These are phyloP conservation scores for Hapalemur alaotrensis DNA, from an alignment of 2,797 vertebrate genomes.

Conservation along the genomic window DNA sequence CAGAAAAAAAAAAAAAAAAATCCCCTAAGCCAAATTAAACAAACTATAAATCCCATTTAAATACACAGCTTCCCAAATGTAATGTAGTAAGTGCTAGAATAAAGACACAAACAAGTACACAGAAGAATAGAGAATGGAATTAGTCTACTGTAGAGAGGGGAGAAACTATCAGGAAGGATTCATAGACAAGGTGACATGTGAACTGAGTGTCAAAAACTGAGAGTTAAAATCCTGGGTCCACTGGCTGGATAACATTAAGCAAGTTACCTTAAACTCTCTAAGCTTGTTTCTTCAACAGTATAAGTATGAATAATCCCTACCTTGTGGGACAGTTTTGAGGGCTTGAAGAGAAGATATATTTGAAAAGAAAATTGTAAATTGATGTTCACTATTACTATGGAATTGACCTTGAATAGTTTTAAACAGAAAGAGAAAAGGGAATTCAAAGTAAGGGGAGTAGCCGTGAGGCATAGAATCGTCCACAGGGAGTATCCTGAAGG, in stretches of 20 bases:
- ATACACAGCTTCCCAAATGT: background rate
- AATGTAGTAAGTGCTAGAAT: background rate
- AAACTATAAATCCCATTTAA: background rate
- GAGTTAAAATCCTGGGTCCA: background rate
- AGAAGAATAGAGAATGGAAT: background rate
- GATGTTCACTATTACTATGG: background rate
- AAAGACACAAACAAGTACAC: background rate
- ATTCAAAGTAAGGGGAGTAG: background rate
- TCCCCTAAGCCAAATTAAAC: background rate
- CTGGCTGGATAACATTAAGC: background rate
- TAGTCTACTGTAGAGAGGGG: background rate
- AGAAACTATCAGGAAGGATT: background rate
- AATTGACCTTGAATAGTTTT: background rate
- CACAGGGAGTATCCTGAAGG: background rate
- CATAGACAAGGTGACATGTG: background rate
- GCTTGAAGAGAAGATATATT: background rate
- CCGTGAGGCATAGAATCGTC: background rate
- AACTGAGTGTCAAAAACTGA: background rate
- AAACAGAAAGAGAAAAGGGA: background rate
- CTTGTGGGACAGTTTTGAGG: background rate
- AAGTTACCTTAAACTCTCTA: background rate
- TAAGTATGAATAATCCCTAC: background rate
- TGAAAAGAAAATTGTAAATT: background rate
- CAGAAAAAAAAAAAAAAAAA: background rate
- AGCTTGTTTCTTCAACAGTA: background rate